Evolutionary conservation across 2,888 invertebrate species (phyloP).

Genomic region (Pseudococcus longispinus): DNA sequence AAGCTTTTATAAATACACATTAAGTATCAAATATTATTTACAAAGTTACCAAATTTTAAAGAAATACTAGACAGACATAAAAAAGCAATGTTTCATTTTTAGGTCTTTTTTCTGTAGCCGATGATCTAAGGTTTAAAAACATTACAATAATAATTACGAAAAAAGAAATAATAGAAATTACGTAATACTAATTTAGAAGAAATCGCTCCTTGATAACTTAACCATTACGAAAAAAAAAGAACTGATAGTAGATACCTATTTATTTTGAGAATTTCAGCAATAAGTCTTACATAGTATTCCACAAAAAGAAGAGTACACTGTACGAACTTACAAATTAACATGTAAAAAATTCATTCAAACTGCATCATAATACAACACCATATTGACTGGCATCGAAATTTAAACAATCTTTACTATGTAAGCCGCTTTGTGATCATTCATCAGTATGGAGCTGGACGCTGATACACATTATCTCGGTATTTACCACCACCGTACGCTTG

Average conservation of each 20-base stretch:
- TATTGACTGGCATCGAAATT: constrained; percentile 34
- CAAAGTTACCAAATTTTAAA: constrained; percentile 7
- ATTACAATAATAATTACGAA: constrained; percentile 28
- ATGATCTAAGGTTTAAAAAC: constrained; percentile 32
- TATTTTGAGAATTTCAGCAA: constrained; percentile 48
- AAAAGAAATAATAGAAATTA: constrained; percentile 32
- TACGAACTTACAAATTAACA: constrained; percentile 47
- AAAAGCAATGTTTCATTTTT: constrained; percentile 36
- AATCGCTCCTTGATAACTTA: constrained; percentile 44
- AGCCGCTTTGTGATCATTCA: constrained; percentile 8
- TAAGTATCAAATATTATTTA: constrained; percentile 56
- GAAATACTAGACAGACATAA: constrained; percentile 31
- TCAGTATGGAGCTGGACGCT: constrained; percentile 59
- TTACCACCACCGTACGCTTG: constrained; percentile 61
- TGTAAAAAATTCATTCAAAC: constrained; percentile 48
- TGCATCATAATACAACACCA: constrained; percentile 42
- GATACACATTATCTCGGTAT: constrained; percentile 59
- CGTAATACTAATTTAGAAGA: constrained; percentile 43
- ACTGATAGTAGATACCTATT: constrained; percentile 52
- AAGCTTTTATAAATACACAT: constrained; percentile 49
- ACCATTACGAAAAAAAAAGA: constrained; percentile 44
- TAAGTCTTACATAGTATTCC: constrained; percentile 52
- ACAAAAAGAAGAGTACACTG: constrained; percentile 47
- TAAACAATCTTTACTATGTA: constrained; percentile 44
- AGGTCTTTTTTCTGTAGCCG: constrained; percentile 43